phyloP scores from a whole-genome alignment of 2,888 invertebrate species.

The Drosophila incognita region DNA sequence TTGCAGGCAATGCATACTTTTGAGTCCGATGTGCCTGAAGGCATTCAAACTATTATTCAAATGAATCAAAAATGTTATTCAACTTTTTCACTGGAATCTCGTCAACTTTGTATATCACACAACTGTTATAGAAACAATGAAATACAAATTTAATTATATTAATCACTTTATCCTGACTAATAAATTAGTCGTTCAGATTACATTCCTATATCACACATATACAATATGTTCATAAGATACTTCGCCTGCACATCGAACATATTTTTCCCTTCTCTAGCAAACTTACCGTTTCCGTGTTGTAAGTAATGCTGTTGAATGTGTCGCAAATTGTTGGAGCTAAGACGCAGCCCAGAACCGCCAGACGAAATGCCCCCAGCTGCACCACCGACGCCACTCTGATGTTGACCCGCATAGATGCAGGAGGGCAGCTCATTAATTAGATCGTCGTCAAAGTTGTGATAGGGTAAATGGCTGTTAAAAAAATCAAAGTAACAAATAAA shows the following conservation, averaged over 20 bases:
- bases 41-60: background rate
- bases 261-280: background rate
- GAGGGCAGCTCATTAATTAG: slow-evolving; percentile 90
- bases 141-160: background rate
- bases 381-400: slow-evolving; percentile 75
- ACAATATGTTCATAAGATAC: background rate
- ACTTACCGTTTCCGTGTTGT: slow-evolving; percentile 82
- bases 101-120: background rate
- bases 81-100: background rate
- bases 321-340: slow-evolving; percentile 82
- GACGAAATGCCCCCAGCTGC: slow-evolving; percentile 47
- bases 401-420: slow-evolving; percentile 90
- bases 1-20: background rate
- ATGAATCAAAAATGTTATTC: background rate
- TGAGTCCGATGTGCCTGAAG: background rate
- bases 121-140: background rate
- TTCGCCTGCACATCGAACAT: background rate
- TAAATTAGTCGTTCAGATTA: background rate
- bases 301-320: slow-evolving; percentile 85
- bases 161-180: background rate
- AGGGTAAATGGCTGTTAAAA: slow-evolving; percentile 81
- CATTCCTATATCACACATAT: background rate
- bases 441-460: slow-evolving; percentile 86
- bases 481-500: background rate
- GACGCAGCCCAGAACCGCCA: slow-evolving; percentile 67